Evolutionary conservation across 1,140 invertebrate genomes (phyloP).

Genomic region (Linepithema humile): DNA sequence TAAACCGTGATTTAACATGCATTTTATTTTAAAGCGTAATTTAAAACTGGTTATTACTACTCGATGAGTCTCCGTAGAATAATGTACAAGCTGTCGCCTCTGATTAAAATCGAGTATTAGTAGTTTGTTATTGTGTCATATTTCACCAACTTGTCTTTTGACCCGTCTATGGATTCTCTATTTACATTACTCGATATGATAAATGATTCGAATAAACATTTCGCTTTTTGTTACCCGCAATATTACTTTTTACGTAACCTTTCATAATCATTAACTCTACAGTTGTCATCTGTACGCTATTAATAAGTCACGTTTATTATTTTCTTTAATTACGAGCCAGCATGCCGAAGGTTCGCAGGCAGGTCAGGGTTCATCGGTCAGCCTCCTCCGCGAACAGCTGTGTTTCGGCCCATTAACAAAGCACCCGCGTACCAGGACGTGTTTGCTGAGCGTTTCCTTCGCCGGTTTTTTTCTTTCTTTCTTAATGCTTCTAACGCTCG

Average conservation of each 20-base stretch:
- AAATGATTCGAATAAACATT: not conserved
- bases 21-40: not conserved
- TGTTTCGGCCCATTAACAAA: conserved; percentile 61
- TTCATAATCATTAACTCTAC: not conserved
- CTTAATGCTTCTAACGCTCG: conserved; percentile 20
- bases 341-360: conserved; percentile 39
- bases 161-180: not conserved
- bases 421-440: conserved; percentile 40
- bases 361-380: conserved; percentile 73
- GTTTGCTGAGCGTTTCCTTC: conserved; percentile 37
- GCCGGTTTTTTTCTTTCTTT: not conserved
- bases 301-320: conserved; percentile 13
- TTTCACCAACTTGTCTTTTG: not conserved
- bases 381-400: conserved; percentile 70
- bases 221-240: not conserved
- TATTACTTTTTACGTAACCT: not conserved
- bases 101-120: not conserved
- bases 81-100: not conserved
- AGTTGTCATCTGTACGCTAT: not conserved
- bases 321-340: conserved; percentile 66
- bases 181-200: not conserved
- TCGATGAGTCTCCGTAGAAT: not conserved
- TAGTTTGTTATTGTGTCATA: not conserved
- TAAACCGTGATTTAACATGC: not conserved
- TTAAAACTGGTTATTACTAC: not conserved